These are phyloP conservation scores for Holacanthella duospinosa DNA, from an alignment of 2,888 invertebrate species.

Conservation along the genomic window DNA sequence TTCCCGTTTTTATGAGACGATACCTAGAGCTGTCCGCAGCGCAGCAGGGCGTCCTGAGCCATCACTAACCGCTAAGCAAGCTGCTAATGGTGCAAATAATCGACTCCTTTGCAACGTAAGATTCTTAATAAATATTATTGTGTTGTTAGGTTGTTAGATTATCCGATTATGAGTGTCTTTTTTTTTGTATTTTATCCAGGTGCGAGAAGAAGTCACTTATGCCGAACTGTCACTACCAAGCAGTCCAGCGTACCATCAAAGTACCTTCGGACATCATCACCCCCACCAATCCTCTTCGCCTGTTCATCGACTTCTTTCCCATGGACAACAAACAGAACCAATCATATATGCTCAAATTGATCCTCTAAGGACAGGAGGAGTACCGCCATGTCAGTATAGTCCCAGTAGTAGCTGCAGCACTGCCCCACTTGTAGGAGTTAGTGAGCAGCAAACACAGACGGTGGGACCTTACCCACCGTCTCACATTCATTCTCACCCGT, in stretches of 20 bases:
- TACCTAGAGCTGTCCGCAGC: conserved; percentile 37
- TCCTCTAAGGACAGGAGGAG: conserved; percentile 40
- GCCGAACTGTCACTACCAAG: conserved; percentile 47
- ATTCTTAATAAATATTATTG: background rate
- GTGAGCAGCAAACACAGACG: conserved; percentile 37
- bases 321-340: conserved; percentile 43
- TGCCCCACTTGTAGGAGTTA: conserved; percentile 21
- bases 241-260: conserved; percentile 37
- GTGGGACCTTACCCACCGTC: conserved; percentile 35
- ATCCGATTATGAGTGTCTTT: conserved; percentile 1
- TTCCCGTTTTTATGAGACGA: conserved; percentile 37
- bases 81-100: conserved; percentile 7
- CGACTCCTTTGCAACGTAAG: background rate
- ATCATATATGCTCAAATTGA: conserved; percentile 51
- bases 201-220: conserved; percentile 48
- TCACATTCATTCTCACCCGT: conserved; percentile 42
- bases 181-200: conserved; percentile 24
- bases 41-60: conserved; percentile 29
- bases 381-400: conserved; percentile 8
- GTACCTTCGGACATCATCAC: conserved; percentile 16
- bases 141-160: background rate
- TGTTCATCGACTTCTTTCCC: conserved; percentile 23
- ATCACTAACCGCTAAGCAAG: conserved; percentile 26
- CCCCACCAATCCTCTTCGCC: background rate
- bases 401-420: conserved; percentile 4